phyloP scores from a whole-genome alignment of 2,113 vertebrate genomes.

The Anseranas semipalmata region DNA sequence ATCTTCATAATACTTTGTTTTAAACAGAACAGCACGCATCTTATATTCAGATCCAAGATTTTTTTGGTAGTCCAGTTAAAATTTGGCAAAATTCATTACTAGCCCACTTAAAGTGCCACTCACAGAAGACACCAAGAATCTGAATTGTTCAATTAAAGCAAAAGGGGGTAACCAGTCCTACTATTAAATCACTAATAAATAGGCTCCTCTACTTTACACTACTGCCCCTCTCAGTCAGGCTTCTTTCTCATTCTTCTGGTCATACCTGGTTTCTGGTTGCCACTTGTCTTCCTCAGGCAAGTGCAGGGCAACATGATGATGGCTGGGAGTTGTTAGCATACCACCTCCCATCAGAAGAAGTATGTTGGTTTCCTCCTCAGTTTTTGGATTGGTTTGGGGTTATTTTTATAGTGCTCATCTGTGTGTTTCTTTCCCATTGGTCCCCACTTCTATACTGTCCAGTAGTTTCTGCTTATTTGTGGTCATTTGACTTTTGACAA shows the following conservation, averaged over 20 bases:
- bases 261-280: not conserved
- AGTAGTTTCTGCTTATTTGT: not conserved
- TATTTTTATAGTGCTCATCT: not conserved
- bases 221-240: not conserved
- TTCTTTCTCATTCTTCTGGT: not conserved
- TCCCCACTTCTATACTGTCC: rapidly evolving
- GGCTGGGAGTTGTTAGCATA: not conserved
- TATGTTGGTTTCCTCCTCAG: not conserved
- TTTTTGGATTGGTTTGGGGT: not conserved
- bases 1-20: not conserved
- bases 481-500: not conserved
- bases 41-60: not conserved
- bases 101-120: not conserved
- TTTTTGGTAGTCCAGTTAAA: not conserved
- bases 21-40: not conserved
- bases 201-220: not conserved
- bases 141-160: not conserved
- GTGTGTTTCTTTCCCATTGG: rapidly evolving
- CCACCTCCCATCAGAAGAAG: not conserved
- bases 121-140: not conserved
- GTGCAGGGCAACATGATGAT: rapidly evolving
- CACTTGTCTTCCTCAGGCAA: not conserved
- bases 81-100: not conserved
- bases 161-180: not conserved
- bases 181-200: not conserved